Base-by-base conservation (phyloP, 2,113 vertebrate species). In the Scytalopus superciliaris region DNA sequence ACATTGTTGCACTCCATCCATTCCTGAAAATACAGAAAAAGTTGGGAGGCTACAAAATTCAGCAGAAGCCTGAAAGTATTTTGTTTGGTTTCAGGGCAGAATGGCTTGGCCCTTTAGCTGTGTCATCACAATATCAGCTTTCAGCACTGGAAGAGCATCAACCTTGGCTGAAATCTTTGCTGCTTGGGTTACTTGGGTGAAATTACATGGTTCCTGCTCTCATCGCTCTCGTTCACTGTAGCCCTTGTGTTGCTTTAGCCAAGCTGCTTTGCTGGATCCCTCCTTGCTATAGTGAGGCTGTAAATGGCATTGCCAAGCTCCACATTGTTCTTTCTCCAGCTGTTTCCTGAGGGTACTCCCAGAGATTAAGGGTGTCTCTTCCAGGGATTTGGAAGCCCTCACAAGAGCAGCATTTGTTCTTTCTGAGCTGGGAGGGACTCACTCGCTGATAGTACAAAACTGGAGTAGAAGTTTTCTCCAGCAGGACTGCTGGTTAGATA, bases 361-460 rank as follows among this genome's bases (percentile, higher is more conserved):
- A n/a, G 60, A 81, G 33, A 23, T 40, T 23, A 68, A 77, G 17
- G 6, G 4, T 69, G 14, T 18, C 28, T 53, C 64, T 87, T 77
- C 14, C 35, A 44, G 70, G 39, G 50, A 40, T 66, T 77, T 94
- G 74, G 59, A 89, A 16, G 30, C 18, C 14, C 84, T 87, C 55
- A 8, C 64, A 87, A 68, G 17, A 69, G 24, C 24, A 73, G 23
- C 45, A 18, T 86, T 80, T 75, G 14, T 21, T 72, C 33, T 47
- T 40, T 57, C 82, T 81, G 53, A 75, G 75, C 42, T 2, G 1
- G 19, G 23, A 64, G 28, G 44, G 73, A 23, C 52, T 90, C 19
- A 3, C 15, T 44, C 0, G 0, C 11, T 56, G 33, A 39, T 3
- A 19, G 59, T 35, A 37, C 12, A 80, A 77, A 93, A 39, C 19